Percentiles rank a stretch among this genome's conserved stretches.
Evolutionary conservation across 2,113 vertebrate genomes (phyloP).

Genomic region (Myotis yumanensis): DNA sequence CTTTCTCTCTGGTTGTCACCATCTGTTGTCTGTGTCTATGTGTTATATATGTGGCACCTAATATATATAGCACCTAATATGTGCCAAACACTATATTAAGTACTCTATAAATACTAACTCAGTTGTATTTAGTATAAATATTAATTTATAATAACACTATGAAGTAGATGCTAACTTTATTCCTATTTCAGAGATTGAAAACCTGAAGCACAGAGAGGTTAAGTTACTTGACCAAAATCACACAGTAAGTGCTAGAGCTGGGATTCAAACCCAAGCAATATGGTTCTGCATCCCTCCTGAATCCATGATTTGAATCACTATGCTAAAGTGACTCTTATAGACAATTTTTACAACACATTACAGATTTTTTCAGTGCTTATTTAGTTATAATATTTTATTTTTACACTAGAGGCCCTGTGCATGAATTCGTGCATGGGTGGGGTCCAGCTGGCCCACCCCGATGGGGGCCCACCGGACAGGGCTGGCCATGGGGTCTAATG

Average conservation of each 20-base stretch:
- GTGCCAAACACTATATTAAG: background rate
- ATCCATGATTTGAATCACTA: background rate
- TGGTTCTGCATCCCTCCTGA: background rate
- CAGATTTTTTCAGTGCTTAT: background rate
- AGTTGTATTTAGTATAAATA: background rate
- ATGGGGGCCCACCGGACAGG: too few species aligned
- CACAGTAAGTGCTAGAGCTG: background rate
- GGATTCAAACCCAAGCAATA: background rate
- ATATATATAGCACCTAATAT: background rate
- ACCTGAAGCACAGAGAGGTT: background rate
- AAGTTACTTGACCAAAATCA: background rate
- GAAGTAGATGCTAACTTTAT: background rate
- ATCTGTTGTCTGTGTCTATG: background rate
- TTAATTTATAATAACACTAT: background rate
- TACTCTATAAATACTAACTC: background rate
- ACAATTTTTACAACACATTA: background rate
- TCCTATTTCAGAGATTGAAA: background rate
- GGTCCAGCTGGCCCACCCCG: too few species aligned
- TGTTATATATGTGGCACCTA: background rate
- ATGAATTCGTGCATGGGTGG: too few species aligned
- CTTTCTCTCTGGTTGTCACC: background rate
- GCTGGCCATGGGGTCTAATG: too few species aligned
- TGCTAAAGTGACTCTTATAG: background rate
- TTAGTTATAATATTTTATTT: too few species aligned
- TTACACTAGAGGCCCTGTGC: too few species aligned